phyloP scores from a whole-genome alignment of 2,888 invertebrate species.

The Morpho achilles region DNA sequence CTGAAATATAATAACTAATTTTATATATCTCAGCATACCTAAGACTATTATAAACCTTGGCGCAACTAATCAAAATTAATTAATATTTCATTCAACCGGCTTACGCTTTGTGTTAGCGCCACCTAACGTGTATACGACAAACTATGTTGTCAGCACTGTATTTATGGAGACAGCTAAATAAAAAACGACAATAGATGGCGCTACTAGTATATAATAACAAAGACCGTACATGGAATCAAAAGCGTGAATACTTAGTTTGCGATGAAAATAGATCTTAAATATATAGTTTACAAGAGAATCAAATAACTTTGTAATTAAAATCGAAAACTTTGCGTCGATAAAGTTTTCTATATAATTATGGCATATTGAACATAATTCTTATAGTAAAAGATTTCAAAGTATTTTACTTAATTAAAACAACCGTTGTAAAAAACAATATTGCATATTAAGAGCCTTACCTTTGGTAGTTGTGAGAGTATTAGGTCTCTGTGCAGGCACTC shows the following conservation, averaged over 20 bases:
- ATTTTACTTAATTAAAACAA: not conserved
- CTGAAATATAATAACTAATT: too few relatives aligned
- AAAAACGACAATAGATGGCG: conserved; percentile 3
- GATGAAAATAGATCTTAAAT: too few relatives aligned
- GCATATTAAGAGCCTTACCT: conserved; percentile 39
- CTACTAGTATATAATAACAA: not conserved
- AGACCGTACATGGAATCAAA: too few relatives aligned
- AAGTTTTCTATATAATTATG: too few relatives aligned
- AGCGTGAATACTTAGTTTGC: too few relatives aligned
- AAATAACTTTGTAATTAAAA: too few relatives aligned
- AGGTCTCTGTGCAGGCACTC: conserved; percentile 61
- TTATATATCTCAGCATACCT: too few relatives aligned
- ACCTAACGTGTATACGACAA: not conserved
- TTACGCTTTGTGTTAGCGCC: not conserved
- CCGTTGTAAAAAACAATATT: not conserved
- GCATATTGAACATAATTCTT: not conserved
- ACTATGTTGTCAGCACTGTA: not conserved
- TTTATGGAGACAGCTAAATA: not conserved
- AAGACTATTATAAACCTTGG: too few relatives aligned
- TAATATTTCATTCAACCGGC: too few relatives aligned
- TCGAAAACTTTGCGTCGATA: too few relatives aligned
- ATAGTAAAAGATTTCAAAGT: not conserved
- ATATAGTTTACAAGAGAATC: too few relatives aligned
- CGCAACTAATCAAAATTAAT: too few relatives aligned
- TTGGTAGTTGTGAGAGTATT: conserved; percentile 64